A percentile compares a stretch with the other conserved stretches of the same genome.
Conservation (phyloP, 2,888 invertebrate genomes). For the Venusia cambrica region DNA sequence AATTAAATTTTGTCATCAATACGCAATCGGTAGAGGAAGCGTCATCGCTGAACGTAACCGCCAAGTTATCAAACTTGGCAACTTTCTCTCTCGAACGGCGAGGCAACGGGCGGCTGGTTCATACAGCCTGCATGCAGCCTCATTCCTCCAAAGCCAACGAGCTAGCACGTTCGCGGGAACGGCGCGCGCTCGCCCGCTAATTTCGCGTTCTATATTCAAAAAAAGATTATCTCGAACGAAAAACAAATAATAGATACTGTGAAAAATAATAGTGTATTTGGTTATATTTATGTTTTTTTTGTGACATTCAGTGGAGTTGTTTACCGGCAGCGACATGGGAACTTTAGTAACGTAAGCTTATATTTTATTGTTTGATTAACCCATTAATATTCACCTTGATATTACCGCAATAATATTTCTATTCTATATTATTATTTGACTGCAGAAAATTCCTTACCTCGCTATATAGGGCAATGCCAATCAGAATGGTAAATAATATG, state of each 20-base stretch:
- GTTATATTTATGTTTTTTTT: conserved; percentile 47
- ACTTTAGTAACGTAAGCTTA: conserved; percentile 60
- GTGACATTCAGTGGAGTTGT: conserved; percentile 51
- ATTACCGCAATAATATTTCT: neutral
- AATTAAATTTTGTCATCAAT: conserved; percentile 73
- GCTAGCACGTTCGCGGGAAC: conserved; percentile 60
- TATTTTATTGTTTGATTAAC: conserved; percentile 29
- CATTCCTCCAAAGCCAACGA: conserved; percentile 61
- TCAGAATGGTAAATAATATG: too few species aligned
- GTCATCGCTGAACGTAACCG: conserved; percentile 77
- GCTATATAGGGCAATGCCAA: conserved; percentile 67
- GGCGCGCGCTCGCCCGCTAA: conserved; percentile 53
- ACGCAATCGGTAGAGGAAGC: conserved; percentile 70
- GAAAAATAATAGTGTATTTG: conserved; percentile 39
- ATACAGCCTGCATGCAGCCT: conserved; percentile 48
- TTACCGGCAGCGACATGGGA: conserved; percentile 60
- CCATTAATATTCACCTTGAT: neutral
- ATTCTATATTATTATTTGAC: too few species aligned
- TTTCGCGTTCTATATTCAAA: conserved; percentile 37
- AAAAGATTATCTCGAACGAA: conserved; percentile 31
- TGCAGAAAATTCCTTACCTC: conserved; percentile 50
- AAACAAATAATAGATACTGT: conserved; percentile 39
- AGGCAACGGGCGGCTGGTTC: conserved; percentile 36
- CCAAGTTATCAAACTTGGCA: conserved; percentile 73
- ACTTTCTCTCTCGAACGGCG: conserved; percentile 68